Percentiles rank a stretch among this genome's conserved stretches.
Evolutionary conservation across 2,888 invertebrate genomes (phyloP).

Genomic region (Aspidiotus rigidus): DNA sequence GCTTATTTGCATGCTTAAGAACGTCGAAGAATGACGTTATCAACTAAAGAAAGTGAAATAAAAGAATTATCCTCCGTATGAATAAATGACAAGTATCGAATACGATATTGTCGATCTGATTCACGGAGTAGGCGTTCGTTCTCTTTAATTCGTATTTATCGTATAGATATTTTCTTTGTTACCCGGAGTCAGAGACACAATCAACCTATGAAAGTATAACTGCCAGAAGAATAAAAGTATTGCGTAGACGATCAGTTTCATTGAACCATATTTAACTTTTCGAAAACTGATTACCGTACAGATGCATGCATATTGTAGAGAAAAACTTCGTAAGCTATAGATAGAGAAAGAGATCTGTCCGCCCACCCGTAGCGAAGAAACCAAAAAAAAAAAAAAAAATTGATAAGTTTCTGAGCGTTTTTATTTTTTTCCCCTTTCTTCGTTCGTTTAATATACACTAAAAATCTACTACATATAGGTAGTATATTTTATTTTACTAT

Average conservation of each 20-base stretch:
- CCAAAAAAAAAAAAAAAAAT: not conserved
- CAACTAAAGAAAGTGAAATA: conserved; percentile 10
- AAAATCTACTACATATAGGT: too few species aligned
- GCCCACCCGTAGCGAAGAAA: conserved; percentile 28
- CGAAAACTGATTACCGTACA: conserved; percentile 22
- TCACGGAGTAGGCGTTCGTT: not conserved
- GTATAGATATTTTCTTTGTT: not conserved
- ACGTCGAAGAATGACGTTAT: conserved; percentile 28
- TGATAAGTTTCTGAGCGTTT: conserved; percentile 4
- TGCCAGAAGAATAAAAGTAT: too few species aligned
- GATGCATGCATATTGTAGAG: too few species aligned
- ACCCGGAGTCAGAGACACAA: too few species aligned
- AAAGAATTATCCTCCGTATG: not conserved
- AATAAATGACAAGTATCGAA: not conserved
- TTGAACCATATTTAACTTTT: conserved; percentile 23
- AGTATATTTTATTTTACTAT: too few species aligned
- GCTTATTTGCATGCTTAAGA: too few species aligned
- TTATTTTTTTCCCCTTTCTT: not conserved
- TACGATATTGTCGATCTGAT: not conserved
- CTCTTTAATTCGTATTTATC: not conserved
- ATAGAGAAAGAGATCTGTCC: conserved; percentile 22
- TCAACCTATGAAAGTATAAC: too few species aligned
- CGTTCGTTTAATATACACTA: too few species aligned
- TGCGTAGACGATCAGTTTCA: conserved; percentile 21
- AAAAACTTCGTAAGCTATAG: too few species aligned